Percentiles rank a stretch among this genome's conserved stretches.
These are phyloP conservation scores for Conomelus anceps DNA, from an alignment of 2,888 invertebrate genomes.

Conservation along the genomic window DNA sequence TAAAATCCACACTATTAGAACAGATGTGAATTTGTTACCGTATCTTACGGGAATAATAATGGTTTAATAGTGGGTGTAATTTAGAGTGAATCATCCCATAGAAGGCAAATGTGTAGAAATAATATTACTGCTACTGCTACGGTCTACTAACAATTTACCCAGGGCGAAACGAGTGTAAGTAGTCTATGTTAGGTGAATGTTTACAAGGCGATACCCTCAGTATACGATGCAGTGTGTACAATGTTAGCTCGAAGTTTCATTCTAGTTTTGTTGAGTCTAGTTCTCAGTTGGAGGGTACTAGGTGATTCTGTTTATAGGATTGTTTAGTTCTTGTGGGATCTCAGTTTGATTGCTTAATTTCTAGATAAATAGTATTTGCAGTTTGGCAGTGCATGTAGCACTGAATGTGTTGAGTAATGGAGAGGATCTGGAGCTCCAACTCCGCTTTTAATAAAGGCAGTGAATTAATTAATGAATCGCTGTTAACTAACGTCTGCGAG, in stretches of 20 bases:
- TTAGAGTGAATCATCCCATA: neutral
- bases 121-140: neutral
- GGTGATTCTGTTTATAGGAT: no score
- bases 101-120: neutral
- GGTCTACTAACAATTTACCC: neutral
- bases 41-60: neutral
- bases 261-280: neutral
- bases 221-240: neutral
- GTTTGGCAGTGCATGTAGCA: no score
- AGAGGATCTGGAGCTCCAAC: no score
- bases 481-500: no score
- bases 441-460: no score
- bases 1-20: neutral
- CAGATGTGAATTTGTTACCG: neutral
- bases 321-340: no score
- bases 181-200: neutral
- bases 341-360: no score
- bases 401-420: no score
- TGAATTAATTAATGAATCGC: no score
- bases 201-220: neutral
- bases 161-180: neutral
- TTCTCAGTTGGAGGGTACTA: neutral
- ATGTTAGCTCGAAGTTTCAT: neutral
- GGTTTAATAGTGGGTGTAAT: neutral
- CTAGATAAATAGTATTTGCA: no score